Evolutionary conservation across 2,888 invertebrate species (phyloP).

Genomic region (Eudemis profundana): DNA sequence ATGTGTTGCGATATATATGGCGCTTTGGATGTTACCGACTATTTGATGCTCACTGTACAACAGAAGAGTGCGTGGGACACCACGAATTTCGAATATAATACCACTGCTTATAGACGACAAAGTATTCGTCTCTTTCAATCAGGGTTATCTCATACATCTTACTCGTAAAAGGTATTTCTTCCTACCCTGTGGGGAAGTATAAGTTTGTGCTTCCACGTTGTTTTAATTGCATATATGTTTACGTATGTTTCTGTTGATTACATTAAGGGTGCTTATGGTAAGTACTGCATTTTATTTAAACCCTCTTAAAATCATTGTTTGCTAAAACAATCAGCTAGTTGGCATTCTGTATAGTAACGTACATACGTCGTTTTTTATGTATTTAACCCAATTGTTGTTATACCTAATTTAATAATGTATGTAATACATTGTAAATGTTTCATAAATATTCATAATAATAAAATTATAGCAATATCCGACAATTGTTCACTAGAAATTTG

Average conservation of each 20-base stretch:
- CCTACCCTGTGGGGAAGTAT: neutral
- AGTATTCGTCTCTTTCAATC: too few relatives aligned
- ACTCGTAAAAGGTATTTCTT: too few relatives aligned
- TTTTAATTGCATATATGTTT: neutral
- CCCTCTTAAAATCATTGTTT: neutral
- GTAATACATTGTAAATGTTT: conserved; percentile 66
- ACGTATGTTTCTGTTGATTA: neutral
- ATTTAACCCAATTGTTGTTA: conserved; percentile 6
- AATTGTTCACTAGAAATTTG: conserved; percentile 73
- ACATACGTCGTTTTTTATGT: neutral
- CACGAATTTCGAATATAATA: too few relatives aligned
- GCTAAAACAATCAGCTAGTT: neutral
- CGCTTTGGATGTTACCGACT: too few relatives aligned
- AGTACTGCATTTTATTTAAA: neutral
- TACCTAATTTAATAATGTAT: conserved; percentile 28
- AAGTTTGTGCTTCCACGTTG: conserved; percentile 8
- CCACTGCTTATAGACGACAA: too few relatives aligned
- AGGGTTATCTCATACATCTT: too few relatives aligned
- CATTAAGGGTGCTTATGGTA: neutral
- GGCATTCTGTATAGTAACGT: neutral
- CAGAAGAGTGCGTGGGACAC: too few relatives aligned
- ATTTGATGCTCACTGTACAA: too few relatives aligned
- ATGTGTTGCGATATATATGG: too few relatives aligned
- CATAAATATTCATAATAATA: conserved; percentile 57
- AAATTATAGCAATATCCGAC: conserved; percentile 73